These are phyloP conservation scores for Nemotelus pantherinus DNA, from an alignment of 2,888 invertebrate genomes.

Conservation along the genomic window DNA sequence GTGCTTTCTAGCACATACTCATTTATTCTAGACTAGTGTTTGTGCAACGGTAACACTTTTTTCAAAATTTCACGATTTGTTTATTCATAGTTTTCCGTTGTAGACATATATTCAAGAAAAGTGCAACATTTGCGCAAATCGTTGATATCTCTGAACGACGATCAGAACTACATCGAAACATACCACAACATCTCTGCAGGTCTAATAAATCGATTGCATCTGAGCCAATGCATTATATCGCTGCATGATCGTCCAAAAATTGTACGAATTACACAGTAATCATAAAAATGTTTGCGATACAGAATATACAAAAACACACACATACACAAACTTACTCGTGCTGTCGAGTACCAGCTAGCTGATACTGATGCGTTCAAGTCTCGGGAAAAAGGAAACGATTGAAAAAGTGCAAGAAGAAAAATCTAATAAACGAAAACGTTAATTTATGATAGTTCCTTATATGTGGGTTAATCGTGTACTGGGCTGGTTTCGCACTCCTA, in stretches of 20 bases:
- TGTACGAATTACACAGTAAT: not conserved
- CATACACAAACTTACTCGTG: too few relatives aligned
- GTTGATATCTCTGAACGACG: slow-evolving; percentile 10
- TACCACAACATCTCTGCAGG: slow-evolving; percentile 18
- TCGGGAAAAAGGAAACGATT: slow-evolving; percentile 16
- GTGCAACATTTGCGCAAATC: slow-evolving; percentile 26
- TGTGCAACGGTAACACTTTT: not conserved
- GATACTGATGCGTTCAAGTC: not conserved
- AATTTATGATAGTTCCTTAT: slow-evolving; percentile 65
- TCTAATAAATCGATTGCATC: not conserved
- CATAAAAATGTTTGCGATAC: slow-evolving; percentile 13
- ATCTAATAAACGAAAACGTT: slow-evolving; percentile 45
- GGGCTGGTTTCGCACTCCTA: slow-evolving; percentile 57
- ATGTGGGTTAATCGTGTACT: slow-evolving; percentile 66
- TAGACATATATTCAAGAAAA: slow-evolving; percentile 16
- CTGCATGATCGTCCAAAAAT: slow-evolving; percentile 30
- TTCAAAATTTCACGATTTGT: not conserved
- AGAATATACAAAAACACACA: too few relatives aligned
- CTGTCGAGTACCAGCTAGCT: not conserved
- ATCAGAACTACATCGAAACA: not conserved
- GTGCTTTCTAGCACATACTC: not conserved
- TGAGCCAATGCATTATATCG: slow-evolving; percentile 27
- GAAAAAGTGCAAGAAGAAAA: slow-evolving; percentile 22
- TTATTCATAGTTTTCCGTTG: not conserved
- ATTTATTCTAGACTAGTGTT: too few relatives aligned